These are phyloP conservation scores for Batillaria attramentaria DNA, from an alignment of 1,140 invertebrate genomes.

Conservation along the genomic window DNA sequence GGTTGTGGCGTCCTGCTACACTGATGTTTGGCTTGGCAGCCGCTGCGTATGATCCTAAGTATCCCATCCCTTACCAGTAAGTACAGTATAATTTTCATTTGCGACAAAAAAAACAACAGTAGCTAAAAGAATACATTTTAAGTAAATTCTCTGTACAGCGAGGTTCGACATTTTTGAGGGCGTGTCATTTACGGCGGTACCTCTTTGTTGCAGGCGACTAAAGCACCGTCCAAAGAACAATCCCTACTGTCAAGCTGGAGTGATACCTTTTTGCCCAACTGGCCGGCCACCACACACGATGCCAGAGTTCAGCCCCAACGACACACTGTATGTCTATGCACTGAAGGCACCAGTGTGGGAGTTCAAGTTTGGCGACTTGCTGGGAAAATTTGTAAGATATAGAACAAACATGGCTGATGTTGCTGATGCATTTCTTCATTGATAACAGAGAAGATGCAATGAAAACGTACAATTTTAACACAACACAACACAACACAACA, in stretches of 20 bases:
- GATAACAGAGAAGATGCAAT: too few relatives aligned
- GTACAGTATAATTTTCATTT: neutral
- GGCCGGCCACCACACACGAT: slow-evolving; percentile 57
- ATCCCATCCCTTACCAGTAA: slow-evolving; percentile 8
- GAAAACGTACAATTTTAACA: too few relatives aligned
- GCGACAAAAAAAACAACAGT: neutral
- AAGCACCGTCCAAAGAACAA: slow-evolving; percentile 51
- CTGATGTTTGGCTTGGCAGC: neutral
- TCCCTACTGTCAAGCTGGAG: slow-evolving; percentile 64
- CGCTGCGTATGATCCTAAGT: neutral
- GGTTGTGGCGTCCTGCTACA: slow-evolving; percentile 4
- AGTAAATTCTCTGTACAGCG: neutral
- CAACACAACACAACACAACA: too few relatives aligned
- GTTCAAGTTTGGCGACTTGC: slow-evolving; percentile 65
- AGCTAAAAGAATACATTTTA: neutral
- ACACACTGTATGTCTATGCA: slow-evolving; percentile 64
- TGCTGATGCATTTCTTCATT: too few relatives aligned
- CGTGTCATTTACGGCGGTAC: neutral
- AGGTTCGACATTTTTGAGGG: neutral
- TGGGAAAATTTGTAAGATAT: slow-evolving; percentile 67
- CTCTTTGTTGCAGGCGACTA: slow-evolving; percentile 49
- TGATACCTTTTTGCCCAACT: slow-evolving; percentile 66
- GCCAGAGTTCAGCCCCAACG: slow-evolving; percentile 56
- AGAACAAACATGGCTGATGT: too few relatives aligned
- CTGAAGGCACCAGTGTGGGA: slow-evolving; percentile 69